These are phyloP conservation scores for Phoenicopterus ruber DNA, from an alignment of 2,113 vertebrate genomes.

Conservation along the genomic window DNA sequence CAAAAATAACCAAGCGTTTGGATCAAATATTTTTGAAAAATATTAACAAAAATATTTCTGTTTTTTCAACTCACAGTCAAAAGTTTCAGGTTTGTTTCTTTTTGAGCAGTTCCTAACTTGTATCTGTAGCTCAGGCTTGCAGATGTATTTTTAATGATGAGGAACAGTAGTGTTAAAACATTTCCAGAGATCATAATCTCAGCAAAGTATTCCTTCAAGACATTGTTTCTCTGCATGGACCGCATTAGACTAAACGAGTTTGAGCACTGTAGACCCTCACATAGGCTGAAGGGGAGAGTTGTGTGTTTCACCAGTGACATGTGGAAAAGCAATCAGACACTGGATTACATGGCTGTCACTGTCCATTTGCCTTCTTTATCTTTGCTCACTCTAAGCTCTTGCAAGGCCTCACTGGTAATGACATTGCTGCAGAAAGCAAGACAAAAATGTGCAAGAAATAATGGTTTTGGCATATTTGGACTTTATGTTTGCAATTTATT, in stretches of 20 bases:
- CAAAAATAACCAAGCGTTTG: background rate
- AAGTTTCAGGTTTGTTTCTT: background rate
- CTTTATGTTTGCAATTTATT: background rate
- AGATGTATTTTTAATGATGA: background rate
- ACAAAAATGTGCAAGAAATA: background rate
- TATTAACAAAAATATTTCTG: background rate
- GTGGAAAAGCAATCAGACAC: slow-evolving; percentile 75
- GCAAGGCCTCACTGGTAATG: slow-evolving; percentile 27
- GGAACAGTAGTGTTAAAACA: background rate
- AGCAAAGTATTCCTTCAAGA: slow-evolving; percentile 3
- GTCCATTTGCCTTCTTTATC: slow-evolving; percentile 71
- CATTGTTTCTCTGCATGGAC: slow-evolving; percentile 44
- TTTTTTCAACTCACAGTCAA: background rate
- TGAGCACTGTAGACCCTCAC: slow-evolving; percentile 38
- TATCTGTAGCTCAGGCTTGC: background rate
- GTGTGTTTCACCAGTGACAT: slow-evolving; percentile 61
- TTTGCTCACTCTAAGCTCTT: slow-evolving; percentile 51
- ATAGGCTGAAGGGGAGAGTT: slow-evolving; percentile 32
- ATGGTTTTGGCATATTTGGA: background rate
- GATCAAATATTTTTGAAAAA: background rate
- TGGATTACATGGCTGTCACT: slow-evolving; percentile 74
- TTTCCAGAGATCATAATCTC: background rate
- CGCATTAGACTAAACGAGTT: background rate
- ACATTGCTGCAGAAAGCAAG: background rate
- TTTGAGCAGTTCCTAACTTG: background rate